Evolutionary conservation across 2,113 vertebrate species (phyloP).

Genomic region (Anolis sagrei): DNA sequence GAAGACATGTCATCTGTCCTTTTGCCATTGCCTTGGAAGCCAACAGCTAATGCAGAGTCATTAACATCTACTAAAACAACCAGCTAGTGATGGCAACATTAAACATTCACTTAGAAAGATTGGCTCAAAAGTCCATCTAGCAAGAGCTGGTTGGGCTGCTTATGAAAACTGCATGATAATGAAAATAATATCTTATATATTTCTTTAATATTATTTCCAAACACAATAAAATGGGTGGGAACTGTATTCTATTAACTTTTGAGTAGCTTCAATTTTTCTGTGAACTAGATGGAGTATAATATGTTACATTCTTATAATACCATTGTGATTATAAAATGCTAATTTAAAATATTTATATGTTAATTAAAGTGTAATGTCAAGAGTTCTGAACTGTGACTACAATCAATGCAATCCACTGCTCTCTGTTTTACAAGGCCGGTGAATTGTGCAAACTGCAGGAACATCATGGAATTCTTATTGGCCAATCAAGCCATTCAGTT

Average conservation of each 20-base stretch:
- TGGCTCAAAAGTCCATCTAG: slow-evolving; percentile 6
- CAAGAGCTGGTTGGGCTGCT: slow-evolving; percentile 38
- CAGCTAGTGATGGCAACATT: slow-evolving; percentile 12
- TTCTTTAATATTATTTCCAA: slow-evolving; percentile 59
- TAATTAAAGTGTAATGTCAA: slow-evolving; percentile 70
- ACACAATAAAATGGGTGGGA: slow-evolving; percentile 59
- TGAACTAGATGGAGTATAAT: slow-evolving; percentile 56
- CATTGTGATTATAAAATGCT: slow-evolving; percentile 67
- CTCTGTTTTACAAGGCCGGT: slow-evolving; percentile 57
- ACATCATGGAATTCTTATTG: slow-evolving; percentile 60
- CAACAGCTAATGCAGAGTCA: slow-evolving; percentile 50
- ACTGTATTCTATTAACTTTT: slow-evolving; percentile 53
- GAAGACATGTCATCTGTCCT: slow-evolving; percentile 41
- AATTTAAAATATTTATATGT: slow-evolving; percentile 71
- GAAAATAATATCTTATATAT: slow-evolving; percentile 33
- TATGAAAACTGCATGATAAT: slow-evolving; percentile 55
- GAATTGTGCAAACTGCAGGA: slow-evolving; percentile 62
- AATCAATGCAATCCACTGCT: slow-evolving; percentile 53
- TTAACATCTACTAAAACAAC: slow-evolving; percentile 37
- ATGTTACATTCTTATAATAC: slow-evolving; percentile 58
- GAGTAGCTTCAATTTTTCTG: slow-evolving; percentile 50
- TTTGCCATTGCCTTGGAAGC: slow-evolving; percentile 31
- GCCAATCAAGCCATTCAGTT: slow-evolving; percentile 48
- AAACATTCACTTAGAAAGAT: slow-evolving; percentile 2
- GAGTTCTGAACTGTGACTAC: slow-evolving; percentile 55